Base-by-base conservation (phyloP, 2,113 vertebrate species). In the Cyrtonyx montezumae region DNA sequence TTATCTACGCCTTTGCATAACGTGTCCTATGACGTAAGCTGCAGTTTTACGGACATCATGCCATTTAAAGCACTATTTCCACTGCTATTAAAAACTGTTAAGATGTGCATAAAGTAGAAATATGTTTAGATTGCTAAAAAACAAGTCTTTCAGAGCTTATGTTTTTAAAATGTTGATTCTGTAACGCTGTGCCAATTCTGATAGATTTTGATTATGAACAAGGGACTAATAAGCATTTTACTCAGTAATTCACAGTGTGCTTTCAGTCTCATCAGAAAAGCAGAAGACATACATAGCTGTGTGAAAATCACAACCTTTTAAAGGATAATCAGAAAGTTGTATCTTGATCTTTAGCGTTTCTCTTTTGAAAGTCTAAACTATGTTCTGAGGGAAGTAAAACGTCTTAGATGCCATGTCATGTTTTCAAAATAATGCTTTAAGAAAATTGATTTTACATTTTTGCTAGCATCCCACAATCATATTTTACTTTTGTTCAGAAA, bases 21-120 rank as follows among this genome's bases (percentile, higher is more conserved):
- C 16, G 82, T 62, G 90, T 66, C 90, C 58, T 82, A 68, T 95
- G 85, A 96, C 0, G 20, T 88, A 93, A 95, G 40, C 66, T 76
- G 66, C 1, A 76, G 73, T 84, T 86, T 93, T 88, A 68, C 94
- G 95, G 88, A 66, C 73, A 68, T 40, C 3, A 11, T 40, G 79
- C 84, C 84, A 93, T 23, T 81, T 87, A 94, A 90, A 84, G 66
- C 82, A 85, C 94, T 95, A 68, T 93, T 95, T 95, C 91, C 73
- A 88, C 79, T 90, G 79, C 79, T 66, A 81, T 88, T 93, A 90
- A 93, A 85, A 90, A 62, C 93, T 76, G 79, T 90, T 94, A 91
- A 90, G 91, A 96, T 90, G 53, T 88, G 94, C 77, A 83, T 93
- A 96, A 95, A 96, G 56, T 43, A 62, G 55, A 94, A 94, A 87